Conservation (phyloP, 2,113 vertebrate species). For the Neodontobutis hainanensis region DNA sequence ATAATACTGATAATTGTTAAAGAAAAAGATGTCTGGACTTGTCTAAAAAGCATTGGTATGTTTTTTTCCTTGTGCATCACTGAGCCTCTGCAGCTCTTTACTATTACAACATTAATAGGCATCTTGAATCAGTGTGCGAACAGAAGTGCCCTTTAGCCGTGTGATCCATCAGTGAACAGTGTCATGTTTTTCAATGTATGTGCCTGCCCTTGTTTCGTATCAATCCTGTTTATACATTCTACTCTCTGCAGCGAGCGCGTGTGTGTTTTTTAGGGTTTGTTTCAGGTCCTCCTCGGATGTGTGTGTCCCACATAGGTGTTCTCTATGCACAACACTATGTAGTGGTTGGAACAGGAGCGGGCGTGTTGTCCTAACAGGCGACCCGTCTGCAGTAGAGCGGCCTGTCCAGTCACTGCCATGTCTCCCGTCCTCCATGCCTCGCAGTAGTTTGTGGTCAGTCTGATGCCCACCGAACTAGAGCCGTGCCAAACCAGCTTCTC, state of each 20-base stretch:
- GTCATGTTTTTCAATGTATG: conserved; percentile 28
- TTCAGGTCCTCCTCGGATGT: conserved; percentile 76
- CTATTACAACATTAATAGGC: conserved; percentile 1
- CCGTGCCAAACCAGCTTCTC: conserved; percentile 94
- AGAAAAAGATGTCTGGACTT: background rate
- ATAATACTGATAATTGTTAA: conserved; percentile 4
- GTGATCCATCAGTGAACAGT: background rate
- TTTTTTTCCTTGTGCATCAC: background rate
- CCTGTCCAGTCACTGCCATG: conserved; percentile 83
- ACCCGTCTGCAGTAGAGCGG: conserved; percentile 83
- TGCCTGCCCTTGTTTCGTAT: conserved; percentile 12
- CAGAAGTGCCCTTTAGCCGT: conserved; percentile 15
- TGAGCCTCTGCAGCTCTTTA: background rate
- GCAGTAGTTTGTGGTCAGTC: conserved; percentile 88
- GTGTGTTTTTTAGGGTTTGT: conserved; percentile 8
- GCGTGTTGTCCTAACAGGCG: conserved; percentile 88
- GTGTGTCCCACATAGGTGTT: conserved; percentile 87
- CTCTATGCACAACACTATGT: conserved; percentile 92
- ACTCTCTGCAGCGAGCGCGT: conserved; percentile 27
- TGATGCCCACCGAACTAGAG: conserved; percentile 82
- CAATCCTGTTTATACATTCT: conserved; percentile 13
- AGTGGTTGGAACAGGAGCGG: conserved; percentile 86
- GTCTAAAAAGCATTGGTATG: background rate
- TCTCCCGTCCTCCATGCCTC: conserved; percentile 88
- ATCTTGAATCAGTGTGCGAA: background rate